Percentiles rank a stretch among this genome's conserved stretches.
Evolutionary conservation across 2,888 invertebrate genomes (phyloP).

Genomic region (Aethes cnicana): DNA sequence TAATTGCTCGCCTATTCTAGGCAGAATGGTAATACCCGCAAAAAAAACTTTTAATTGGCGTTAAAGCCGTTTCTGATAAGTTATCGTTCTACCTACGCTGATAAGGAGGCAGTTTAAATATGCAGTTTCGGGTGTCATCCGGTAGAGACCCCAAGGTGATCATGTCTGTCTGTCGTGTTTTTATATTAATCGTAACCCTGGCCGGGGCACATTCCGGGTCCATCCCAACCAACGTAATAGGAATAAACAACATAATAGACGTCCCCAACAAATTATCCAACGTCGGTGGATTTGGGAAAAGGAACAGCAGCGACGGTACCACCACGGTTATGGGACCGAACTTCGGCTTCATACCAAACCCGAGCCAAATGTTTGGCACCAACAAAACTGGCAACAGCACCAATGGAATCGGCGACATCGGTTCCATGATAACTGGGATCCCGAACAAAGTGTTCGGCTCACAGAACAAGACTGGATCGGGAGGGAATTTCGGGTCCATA

Average conservation of each 20-base stretch:
- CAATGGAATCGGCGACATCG: constrained; percentile 1
- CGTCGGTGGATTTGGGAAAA: constrained; percentile 12
- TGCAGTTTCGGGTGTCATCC: constrained; percentile 5
- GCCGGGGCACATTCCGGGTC: not conserved
- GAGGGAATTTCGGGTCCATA: not conserved
- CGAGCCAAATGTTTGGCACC: constrained; percentile 1
- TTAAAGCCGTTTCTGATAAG: not conserved
- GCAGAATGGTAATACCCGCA: not conserved
- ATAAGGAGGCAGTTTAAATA: constrained; percentile 21
- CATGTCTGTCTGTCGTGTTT: constrained; percentile 6
- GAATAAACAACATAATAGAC: constrained; percentile 9
- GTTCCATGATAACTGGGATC: constrained; percentile 11
- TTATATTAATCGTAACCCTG: not conserved
- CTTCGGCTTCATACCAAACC: not conserved
- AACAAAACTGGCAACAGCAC: constrained; percentile 7
- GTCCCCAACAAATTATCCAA: constrained; percentile 6
- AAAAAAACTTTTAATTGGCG: not conserved
- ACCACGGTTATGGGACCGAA: constrained; percentile 12
- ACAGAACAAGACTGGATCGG: constrained; percentile 6
- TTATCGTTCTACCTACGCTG: not conserved
- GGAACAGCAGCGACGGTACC: constrained; percentile 2
- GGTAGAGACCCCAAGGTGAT: constrained; percentile 9
- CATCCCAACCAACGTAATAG: not conserved
- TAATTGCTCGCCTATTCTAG: not conserved
- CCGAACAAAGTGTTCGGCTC: constrained; percentile 15